Evolutionary conservation across 2,888 invertebrate genomes (phyloP), one percentile per base, ranked within the genome.

Genomic region (Palloptera scutellata): DNA sequence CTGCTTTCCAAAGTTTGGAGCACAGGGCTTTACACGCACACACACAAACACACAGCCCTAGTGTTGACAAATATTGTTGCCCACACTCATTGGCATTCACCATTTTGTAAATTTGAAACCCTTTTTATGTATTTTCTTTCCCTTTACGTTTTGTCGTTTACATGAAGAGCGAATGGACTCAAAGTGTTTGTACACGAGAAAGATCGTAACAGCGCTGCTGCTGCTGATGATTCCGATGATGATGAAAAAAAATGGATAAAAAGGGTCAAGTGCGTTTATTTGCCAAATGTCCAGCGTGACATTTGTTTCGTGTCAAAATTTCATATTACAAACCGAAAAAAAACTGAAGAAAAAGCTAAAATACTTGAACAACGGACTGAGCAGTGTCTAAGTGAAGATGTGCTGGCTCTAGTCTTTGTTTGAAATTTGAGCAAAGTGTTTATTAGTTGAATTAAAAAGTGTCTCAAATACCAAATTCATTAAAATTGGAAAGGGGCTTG

Each of bases 61-160:
- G 61, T 60, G 58, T 65, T 68, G 65, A 68, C 65, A 68, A 68
- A 68, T 68, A 68, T 68, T 65, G 45, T 59, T 58, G 48, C 61
- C 19, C 9, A 9, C 43, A 43, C n/a, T n/a, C 61, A 15, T 15
- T 41, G 20, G 17, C 53, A 15, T n/a, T 17, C 53, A 10, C 41
- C 17, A 12, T 30, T 52, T 60, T 19, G 17, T 41, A 42, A 30
- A 19, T 15, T 61, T 45, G 40, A 41, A 19, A 60, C 52, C 60
- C 65, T 59, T 59, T 53, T 59, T 30, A 20, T 52, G 43, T 48
- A 19, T n/a, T n/a, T n/a, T 19, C 8, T 15, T 48, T 15, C 8
- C 13, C 8, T n/a, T 8, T 48, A 48, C 48, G 48, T n/a, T 12
- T 30, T 30, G 30, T 30, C 6, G 3, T 30, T 30, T 30, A 30